Evolutionary conservation across 1,140 invertebrate genomes (phyloP).

Genomic region (Drosophila biarmipes): DNA sequence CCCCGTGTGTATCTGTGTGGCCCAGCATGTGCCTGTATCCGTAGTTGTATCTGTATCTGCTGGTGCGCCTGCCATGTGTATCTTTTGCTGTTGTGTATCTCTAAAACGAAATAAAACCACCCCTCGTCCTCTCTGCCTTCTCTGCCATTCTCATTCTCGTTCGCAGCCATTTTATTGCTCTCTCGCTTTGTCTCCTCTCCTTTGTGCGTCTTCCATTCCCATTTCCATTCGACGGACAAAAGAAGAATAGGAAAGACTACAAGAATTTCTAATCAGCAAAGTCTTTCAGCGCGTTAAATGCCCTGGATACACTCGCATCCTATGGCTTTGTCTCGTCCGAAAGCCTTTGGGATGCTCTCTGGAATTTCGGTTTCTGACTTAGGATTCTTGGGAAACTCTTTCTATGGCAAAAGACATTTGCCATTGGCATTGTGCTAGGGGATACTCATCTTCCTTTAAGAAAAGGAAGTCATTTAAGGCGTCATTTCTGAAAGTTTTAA

Average conservation of each 20-base stretch:
- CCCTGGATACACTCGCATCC: not conserved
- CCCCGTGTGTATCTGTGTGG: conserved; percentile 1
- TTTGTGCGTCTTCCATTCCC: conserved; percentile 20
- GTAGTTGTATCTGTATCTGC: conserved; percentile 38
- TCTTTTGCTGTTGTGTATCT: conserved; percentile 61
- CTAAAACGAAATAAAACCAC: conserved; percentile 59
- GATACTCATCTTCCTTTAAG: not conserved
- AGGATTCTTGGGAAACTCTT: conserved; percentile 4
- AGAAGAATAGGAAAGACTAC: conserved; percentile 18
- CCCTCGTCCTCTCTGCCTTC: conserved; percentile 25
- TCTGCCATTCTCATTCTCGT: conserved; percentile 60
- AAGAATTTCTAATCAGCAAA: conserved; percentile 47
- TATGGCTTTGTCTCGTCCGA: conserved; percentile 14
- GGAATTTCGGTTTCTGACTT: conserved; percentile 1
- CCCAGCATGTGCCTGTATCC: conserved; percentile 3
- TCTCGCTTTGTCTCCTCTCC: conserved; percentile 50
- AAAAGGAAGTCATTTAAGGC: not conserved
- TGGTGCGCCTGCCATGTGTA: conserved; percentile 67
- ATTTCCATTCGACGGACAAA: conserved; percentile 2
- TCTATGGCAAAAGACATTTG: conserved; percentile 7
- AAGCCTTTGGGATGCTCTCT: conserved; percentile 7
- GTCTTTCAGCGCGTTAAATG: conserved; percentile 28
- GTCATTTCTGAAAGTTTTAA: not conserved
- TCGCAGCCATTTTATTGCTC: conserved; percentile 77
- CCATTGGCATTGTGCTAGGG: not conserved